Base-by-base conservation (phyloP, 2,113 vertebrate genomes). In the Naja naja region DNA sequence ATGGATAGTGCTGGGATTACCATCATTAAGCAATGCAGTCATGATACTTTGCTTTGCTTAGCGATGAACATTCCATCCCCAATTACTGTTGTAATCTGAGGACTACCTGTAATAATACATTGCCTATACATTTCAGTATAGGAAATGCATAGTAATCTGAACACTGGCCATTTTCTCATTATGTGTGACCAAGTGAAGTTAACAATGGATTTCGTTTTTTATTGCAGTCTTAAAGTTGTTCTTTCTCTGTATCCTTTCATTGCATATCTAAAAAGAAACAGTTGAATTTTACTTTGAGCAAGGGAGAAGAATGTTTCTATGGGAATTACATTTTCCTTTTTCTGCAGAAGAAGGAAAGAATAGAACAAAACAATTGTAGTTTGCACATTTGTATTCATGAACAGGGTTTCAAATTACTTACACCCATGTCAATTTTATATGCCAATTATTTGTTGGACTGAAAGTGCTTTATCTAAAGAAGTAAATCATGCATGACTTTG, bases 401-500 rank as follows among this genome's bases (percentile, higher is more conserved):
- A 14, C 90, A 91, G 45, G 86, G 7, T 92, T 43, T 39, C n/a
- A 43, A 93, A 64, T 91, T 85, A 88, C 43, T 64, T 0, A 0
- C 23, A 85, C 14, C 89, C 43, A 93, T 85, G 14, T 91, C 25
- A 88, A 30, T 34, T 94, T 94, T 92, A 49, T 52, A 3, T 92
- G 49, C 16, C 1, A 94, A 52, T 94, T 96, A 89, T 54, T 94
- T 93, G 52, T 20, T 94, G 52, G 64, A 25, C 74, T 89, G 87
- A 94, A 6, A 90, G 88, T 96, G n/a, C 27, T 85, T 92, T 1
- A 2, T 81, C 92, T 89, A 94, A 92, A n/a, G 34, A 95, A 94
- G 88, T 88, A 85, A 2, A 54, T 87, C 74, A 52, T 95, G 64
- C 56, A 93, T 86, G 93, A 93, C 27, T 52, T 88, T 88, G 2